Conservation (phyloP, 1,140 invertebrate species). For the Palaemon carinicauda region DNA sequence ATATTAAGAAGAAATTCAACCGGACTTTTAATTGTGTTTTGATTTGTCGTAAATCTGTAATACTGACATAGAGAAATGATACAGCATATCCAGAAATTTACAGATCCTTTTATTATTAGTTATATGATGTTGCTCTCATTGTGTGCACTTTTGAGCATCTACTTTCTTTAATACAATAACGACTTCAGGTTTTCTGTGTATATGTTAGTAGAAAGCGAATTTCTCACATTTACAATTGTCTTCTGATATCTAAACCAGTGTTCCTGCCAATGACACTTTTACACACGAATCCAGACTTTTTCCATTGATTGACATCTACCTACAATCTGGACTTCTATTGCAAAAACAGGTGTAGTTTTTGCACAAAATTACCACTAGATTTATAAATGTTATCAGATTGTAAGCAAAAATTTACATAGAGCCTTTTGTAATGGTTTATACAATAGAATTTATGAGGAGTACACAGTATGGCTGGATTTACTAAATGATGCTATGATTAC, state of each 20-base stretch:
- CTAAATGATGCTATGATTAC: too few relatives aligned
- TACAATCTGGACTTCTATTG: not conserved
- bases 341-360: not conserved
- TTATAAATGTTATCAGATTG: too few relatives aligned
- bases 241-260: not conserved
- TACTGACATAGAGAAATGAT: too few relatives aligned
- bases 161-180: not conserved
- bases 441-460: too few relatives aligned
- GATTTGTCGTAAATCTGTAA: too few relatives aligned
- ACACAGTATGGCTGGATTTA: too few relatives aligned
- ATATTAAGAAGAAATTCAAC: too few relatives aligned
- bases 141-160: not conserved
- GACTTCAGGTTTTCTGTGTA: slow-evolving; percentile 44
- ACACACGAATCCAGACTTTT: not conserved
- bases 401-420: too few relatives aligned
- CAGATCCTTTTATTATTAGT: not conserved
- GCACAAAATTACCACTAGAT: too few relatives aligned
- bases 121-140: not conserved
- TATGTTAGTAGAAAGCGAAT: slow-evolving; percentile 23
- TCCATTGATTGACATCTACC: not conserved
- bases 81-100: too few relatives aligned
- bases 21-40: not conserved
- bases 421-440: too few relatives aligned
- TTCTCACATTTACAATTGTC: not conserved
- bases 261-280: slow-evolving; percentile 31